These are phyloP conservation scores for Paragorgia papillata DNA, from an alignment of 92 coral and sea anemone genomes.

Conservation along the genomic window DNA sequence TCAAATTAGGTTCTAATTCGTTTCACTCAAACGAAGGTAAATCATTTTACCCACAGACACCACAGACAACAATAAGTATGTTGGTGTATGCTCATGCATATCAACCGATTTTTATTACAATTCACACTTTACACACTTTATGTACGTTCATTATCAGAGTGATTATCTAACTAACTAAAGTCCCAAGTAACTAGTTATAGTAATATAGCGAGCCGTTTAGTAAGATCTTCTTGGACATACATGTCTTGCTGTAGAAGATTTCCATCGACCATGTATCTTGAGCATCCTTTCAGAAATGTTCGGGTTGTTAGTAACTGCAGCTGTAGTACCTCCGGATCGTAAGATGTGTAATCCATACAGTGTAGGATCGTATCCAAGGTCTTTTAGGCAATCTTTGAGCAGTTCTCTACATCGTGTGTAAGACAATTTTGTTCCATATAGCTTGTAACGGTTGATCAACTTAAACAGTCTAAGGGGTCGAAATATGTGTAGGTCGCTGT, in stretches of 20 bases:
- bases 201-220: not conserved
- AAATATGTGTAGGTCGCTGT: constrained; percentile 10
- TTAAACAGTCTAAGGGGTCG: constrained; percentile 1
- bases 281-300: constrained; percentile 34
- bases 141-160: too few species aligned
- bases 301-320: constrained; percentile 31
- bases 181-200: not conserved
- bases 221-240: not conserved
- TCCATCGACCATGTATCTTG: constrained; percentile 50
- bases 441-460: not conserved
- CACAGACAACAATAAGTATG: too few species aligned
- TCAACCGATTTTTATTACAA: too few species aligned
- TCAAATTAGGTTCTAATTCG: too few species aligned
- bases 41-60: too few species aligned
- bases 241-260: not conserved
- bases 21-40: too few species aligned
- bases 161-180: not conserved
- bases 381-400: constrained; percentile 13
- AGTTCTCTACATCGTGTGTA: constrained; percentile 39
- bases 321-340: constrained; percentile 55
- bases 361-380: constrained; percentile 35
- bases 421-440: not conserved
- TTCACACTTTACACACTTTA: too few species aligned
- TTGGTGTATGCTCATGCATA: too few species aligned
- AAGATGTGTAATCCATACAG: constrained; percentile 50